phyloP scores from a whole-genome alignment of 1,140 invertebrate species.

The Charaxes varanes region DNA sequence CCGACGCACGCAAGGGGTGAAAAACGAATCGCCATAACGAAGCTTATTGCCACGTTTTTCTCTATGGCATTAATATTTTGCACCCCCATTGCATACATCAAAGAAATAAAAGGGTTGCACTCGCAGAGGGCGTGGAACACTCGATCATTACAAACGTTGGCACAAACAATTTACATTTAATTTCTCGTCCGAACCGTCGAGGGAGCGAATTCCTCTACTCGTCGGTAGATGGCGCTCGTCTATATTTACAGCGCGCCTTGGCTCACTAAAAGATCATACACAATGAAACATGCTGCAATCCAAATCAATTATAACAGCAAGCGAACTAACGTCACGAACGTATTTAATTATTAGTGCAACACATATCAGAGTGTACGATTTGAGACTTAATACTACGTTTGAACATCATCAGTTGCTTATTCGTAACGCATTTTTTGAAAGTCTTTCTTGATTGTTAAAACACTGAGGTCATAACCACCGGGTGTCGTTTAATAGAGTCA shows the following conservation, averaged over 20 bases:
- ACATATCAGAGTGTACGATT: conserved; percentile 36
- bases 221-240: conserved; percentile 59
- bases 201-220: conserved; percentile 42
- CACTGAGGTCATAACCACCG: conserved; percentile 18
- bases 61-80: conserved; percentile 61
- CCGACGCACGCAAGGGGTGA: conserved; percentile 36
- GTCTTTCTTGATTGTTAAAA: conserved; percentile 42
- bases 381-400: conserved; percentile 55
- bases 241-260: conserved; percentile 45
- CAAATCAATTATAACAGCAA: conserved; percentile 20
- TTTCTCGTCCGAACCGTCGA: conserved; percentile 28
- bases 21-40: conserved; percentile 64
- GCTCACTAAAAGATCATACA: conserved; percentile 34
- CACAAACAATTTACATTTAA: conserved; percentile 69
- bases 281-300: conserved; percentile 35
- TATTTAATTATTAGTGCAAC: conserved; percentile 17
- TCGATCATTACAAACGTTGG: conserved; percentile 69
- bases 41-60: conserved; percentile 57
- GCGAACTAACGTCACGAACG: conserved; percentile 23
- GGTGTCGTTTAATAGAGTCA: conserved; percentile 15
- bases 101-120: conserved; percentile 68
- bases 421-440: conserved; percentile 25
- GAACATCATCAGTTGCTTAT: conserved; percentile 70
- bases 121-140: conserved; percentile 58
- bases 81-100: conserved; percentile 66